Conservation (phyloP, 1,140 invertebrate species). For the Diprion similis region DNA sequence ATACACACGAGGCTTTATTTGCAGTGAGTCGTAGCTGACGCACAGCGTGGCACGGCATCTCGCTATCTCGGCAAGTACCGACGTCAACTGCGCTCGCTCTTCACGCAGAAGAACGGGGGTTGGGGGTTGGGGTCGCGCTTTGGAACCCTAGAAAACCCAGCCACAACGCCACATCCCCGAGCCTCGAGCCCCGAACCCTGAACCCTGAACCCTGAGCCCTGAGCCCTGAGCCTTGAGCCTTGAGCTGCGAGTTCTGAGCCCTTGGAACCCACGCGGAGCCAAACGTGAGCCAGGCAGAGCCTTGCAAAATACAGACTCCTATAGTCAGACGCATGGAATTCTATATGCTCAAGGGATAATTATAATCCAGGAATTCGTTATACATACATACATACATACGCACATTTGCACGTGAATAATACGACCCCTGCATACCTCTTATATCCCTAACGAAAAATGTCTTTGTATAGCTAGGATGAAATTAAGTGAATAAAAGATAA, state of each 20-base stretch:
- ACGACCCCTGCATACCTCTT: neutral
- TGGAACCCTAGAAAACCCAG: neutral
- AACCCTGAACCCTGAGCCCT: neutral
- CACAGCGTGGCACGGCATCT: slow-evolving; percentile 8
- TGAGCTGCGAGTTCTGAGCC: neutral
- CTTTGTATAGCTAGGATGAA: neutral
- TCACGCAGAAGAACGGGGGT: neutral
- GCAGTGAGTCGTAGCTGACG: slow-evolving; percentile 38
- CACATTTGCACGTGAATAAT: neutral
- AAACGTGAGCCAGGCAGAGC: neutral
- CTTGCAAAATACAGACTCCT: neutral
- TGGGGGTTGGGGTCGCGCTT: neutral
- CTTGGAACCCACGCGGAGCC: slow-evolving; percentile 1
- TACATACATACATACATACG: no score
- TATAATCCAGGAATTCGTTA: neutral
- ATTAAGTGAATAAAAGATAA: neutral
- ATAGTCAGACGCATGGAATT: neutral
- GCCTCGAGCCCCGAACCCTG: neutral
- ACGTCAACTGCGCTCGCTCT: neutral
- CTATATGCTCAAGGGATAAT: slow-evolving; percentile 5
- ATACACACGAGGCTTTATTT: slow-evolving; percentile 41
- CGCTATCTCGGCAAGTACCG: slow-evolving; percentile 6
- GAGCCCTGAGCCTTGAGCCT: neutral
- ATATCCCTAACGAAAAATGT: neutral
- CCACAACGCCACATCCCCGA: neutral